Evolutionary conservation across 2,113 vertebrate species (phyloP), one percentile per base, ranked within the genome.

Genomic region (Xenopus tropicalis): DNA sequence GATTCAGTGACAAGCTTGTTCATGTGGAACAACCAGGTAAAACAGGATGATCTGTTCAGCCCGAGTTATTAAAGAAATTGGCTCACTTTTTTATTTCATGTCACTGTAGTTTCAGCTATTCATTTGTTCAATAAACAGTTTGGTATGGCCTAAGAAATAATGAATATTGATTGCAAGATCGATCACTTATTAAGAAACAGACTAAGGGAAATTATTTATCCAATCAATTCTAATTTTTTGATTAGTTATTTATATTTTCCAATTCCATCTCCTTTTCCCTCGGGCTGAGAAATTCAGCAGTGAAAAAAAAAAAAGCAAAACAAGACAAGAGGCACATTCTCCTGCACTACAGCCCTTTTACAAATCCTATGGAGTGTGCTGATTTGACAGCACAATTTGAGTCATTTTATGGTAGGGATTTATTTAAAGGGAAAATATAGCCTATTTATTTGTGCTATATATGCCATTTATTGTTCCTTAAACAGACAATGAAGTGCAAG

Each of bases 161-260:
- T 92, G 91, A 92, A 90, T 90, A 92, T 92, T 92, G 91, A 92
- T 92, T 90, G 87, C 83, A 84, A 90, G 88, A 92, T 92, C 87
- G 4, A 91, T 92, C 87, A 86, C 85, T 89, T 92, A 91, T 92
- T 92, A 92, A 92, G 90, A 91, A 92, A 88, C 86, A 86, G 83
- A 89, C 83, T 86, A 89, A 88, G 90, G 87, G 85, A 92, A 92
- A 92, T 92, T 92, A 90, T 92, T 92, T 92, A 90, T 91, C 87
- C 86, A 90, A 88, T 92, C 89, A 88, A 90, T 92, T 91, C 86
- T 90, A 89, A 91, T 90, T 91, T 54, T 91, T 91, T 91, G 83
- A 92, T 91, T 90, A 91, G 91, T 92, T 91, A 90, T 92, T 92
- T 91, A 88, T 92, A 88, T 90, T 91, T 91, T 90, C 86, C 86